Evolutionary conservation across 2,888 invertebrate species (phyloP), one percentile per base, ranked within the genome.

Genomic region (Marronus borbonicus): DNA sequence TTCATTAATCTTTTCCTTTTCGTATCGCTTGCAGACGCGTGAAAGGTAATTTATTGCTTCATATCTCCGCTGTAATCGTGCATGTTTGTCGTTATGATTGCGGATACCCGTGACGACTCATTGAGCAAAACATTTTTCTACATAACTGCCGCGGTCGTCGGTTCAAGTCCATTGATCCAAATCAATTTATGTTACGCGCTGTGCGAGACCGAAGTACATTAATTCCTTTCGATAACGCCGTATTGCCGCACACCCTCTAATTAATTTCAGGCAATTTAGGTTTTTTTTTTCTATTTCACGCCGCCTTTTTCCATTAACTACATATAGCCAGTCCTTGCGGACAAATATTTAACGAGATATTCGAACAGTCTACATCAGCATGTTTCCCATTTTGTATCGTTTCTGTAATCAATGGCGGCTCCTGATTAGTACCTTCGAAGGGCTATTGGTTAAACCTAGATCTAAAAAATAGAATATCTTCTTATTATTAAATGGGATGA

Each of bases 51-150:
- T 68, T 50, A 68, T 68, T 50, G 68, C 50, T 50, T 50, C 14
- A 68, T 68, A 68, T 68, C 68, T 49, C 3, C 68, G 14, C 68
- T 68, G 50, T 68, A 52, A 68, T 68, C 68, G 68, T 24, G 68
- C 68, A 68, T 68, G 68, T 68, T 68, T 68, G 68, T 68, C 68
- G 50, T 68, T 68, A 68, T 50, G 68, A 68, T 68, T 50, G 49
- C 50, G 28, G 68, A 68, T 68, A 68, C 50, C 24, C 68, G 68
- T 68, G 68, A 68, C 68, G 68, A 68, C 50, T 50, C 68, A 68
- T 68, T 68, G 68, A 68, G 50, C 68, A 68, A 68, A 68, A 68
- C 68, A 68, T 68, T 68, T 68, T 68, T 50, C 68, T 68, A 68
- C 68, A 68, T 68, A 68, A 68, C 68, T 68, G 68, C 68, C 50